A percentile compares a stretch with the other conserved stretches of the same genome.
These are phyloP conservation scores for Hydractinia symbiolongicarpus DNA, from an alignment of 30 jellyfish, hydroid and myxozoan genomes.

Conservation along the genomic window DNA sequence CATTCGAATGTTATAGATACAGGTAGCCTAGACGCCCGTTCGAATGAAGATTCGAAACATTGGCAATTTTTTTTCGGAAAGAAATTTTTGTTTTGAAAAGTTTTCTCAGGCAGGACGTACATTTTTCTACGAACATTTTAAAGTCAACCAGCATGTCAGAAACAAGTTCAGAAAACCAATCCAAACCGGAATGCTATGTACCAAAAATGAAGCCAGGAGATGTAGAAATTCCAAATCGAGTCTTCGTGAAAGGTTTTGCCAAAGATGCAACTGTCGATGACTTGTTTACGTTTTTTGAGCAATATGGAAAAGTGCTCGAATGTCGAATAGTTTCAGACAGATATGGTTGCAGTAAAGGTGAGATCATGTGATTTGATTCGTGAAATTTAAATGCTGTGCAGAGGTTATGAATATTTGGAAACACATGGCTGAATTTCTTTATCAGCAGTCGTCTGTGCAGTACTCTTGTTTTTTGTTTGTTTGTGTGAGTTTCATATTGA, in stretches of 20 bases:
- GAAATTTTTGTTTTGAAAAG: too few relatives aligned
- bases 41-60: too few relatives aligned
- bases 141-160: too few relatives aligned
- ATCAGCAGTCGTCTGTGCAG: too few relatives aligned
- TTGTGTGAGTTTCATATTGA: background rate
- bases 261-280: slow-evolving; percentile 96
- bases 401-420: too few relatives aligned
- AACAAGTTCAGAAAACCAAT: background rate
- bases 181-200: slow-evolving; percentile 7
- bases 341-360: slow-evolving; percentile 58
- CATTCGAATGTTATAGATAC: too few relatives aligned
- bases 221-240: slow-evolving; percentile 94
- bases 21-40: too few relatives aligned
- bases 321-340: slow-evolving; percentile 83
- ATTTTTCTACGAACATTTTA: too few relatives aligned
- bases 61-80: too few relatives aligned
- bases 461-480: background rate
- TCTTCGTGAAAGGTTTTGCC: slow-evolving; percentile 94
- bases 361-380: background rate
- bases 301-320: slow-evolving; percentile 92
- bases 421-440: too few relatives aligned
- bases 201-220: slow-evolving; percentile 72
- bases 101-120: too few relatives aligned
- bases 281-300: slow-evolving; percentile 67
- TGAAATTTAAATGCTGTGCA: too few relatives aligned